Percentiles rank a stretch among this genome's conserved stretches.
These are phyloP conservation scores for Oryzaephilus surinamensis DNA, from an alignment of 1,140 invertebrate species.

Conservation along the genomic window DNA sequence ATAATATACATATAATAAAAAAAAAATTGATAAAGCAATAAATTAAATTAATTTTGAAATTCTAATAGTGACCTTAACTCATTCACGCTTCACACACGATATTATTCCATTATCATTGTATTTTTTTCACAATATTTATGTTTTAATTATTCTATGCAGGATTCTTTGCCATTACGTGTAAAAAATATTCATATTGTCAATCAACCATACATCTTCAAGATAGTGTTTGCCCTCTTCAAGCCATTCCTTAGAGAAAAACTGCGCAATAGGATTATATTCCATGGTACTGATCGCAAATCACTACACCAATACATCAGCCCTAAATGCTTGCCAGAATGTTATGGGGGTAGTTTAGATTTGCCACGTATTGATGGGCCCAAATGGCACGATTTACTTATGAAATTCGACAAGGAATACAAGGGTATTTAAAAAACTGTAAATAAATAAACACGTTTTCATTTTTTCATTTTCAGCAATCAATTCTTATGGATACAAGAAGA, in stretches of 20 bases:
- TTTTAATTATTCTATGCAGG: too few species aligned
- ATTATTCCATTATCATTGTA: too few species aligned
- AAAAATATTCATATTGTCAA: constrained; percentile 82
- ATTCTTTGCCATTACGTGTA: constrained; percentile 66
- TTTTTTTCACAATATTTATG: too few species aligned
- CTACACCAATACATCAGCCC: constrained; percentile 69
- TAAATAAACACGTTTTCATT: constrained; percentile 12
- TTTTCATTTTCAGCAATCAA: constrained; percentile 57
- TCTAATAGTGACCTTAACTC: too few species aligned
- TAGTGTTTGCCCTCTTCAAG: constrained; percentile 78
- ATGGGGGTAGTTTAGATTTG: constrained; percentile 64
- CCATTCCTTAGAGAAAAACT: constrained; percentile 73
- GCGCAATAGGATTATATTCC: constrained; percentile 65
- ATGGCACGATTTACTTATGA: constrained; percentile 59
- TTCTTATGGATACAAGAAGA: constrained; percentile 63
- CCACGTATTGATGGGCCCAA: constrained; percentile 51
- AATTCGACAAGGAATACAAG: constrained; percentile 62
- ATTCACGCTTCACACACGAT: too few species aligned
- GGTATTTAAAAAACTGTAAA: too few species aligned
- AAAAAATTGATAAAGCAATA: too few species aligned
- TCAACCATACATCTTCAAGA: constrained; percentile 79
- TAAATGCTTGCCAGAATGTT: constrained; percentile 64
- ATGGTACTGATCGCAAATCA: constrained; percentile 69
- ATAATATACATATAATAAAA: too few species aligned
- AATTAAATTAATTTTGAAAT: too few species aligned